Evolutionary conservation across 2,797 vertebrate genomes (phyloP).

Genomic region (Gila robusta): DNA sequence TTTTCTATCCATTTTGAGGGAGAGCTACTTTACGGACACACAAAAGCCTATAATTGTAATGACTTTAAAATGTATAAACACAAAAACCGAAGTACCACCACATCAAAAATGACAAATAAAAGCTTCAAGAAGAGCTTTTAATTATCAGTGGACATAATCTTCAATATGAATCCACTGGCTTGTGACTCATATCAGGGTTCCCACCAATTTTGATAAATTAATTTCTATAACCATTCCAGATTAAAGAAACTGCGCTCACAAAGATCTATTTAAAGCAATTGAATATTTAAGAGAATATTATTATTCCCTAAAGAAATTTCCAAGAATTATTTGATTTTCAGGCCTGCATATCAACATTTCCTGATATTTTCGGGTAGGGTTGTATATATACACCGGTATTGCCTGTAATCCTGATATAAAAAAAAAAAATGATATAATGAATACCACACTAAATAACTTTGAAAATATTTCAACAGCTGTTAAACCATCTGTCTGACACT

Average conservation of each 20-base stretch:
- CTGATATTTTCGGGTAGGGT: not conserved
- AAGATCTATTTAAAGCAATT: not conserved
- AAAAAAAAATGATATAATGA: not conserved
- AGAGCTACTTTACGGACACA: not conserved
- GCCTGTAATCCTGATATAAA: not conserved
- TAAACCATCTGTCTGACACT: not conserved
- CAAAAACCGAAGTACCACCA: not conserved
- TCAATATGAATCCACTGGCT: not conserved
- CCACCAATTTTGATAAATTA: not conserved
- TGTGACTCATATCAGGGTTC: not conserved
- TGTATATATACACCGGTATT: not conserved
- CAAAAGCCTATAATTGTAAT: not conserved
- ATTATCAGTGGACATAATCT: not conserved
- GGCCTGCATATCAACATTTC: not conserved
- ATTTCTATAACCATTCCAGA: not conserved
- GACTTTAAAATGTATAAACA: not conserved
- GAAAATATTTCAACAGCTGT: not conserved
- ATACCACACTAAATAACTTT: not conserved
- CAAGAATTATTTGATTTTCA: not conserved
- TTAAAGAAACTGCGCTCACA: not conserved
- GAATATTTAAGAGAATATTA: not conserved
- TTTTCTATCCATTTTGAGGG: constrained; percentile 5
- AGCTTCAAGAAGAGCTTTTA: not conserved
- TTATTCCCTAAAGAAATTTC: not conserved
- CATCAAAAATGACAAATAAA: not conserved